phyloP scores from a whole-genome alignment of 2,113 vertebrate species.

The Muntiacus muntjak region DNA sequence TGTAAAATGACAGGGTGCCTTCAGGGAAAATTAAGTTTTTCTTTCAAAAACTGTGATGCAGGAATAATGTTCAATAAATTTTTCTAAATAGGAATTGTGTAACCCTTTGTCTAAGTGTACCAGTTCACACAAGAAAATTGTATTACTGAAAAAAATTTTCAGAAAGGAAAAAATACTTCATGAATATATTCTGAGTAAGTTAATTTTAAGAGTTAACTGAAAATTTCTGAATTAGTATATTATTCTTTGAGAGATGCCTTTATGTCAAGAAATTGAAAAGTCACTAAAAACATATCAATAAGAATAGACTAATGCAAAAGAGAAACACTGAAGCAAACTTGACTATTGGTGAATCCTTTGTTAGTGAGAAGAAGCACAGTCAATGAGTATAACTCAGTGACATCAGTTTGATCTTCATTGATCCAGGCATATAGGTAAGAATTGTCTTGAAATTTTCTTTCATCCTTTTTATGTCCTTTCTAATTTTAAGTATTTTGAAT shows the following conservation, averaged over 20 bases:
- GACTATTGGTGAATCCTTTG: background rate
- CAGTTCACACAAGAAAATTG: background rate
- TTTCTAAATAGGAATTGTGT: slow-evolving; percentile 46
- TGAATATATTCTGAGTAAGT: background rate
- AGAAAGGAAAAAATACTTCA: background rate
- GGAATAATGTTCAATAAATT: slow-evolving; percentile 63
- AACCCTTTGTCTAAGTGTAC: background rate
- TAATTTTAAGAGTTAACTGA: background rate
- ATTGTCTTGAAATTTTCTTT: background rate
- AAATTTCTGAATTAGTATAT: background rate
- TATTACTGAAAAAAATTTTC: background rate
- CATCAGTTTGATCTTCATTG: background rate
- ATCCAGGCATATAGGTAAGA: background rate
- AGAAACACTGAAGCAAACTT: background rate
- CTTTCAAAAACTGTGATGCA: slow-evolving; percentile 7
- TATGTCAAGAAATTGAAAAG: slow-evolving; percentile 38
- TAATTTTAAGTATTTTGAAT: background rate
- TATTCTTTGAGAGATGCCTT: background rate
- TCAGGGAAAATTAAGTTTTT: slow-evolving; percentile 47
- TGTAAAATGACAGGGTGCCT: slow-evolving; percentile 49
- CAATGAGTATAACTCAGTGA: background rate
- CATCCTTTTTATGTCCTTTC: background rate
- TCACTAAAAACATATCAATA: background rate
- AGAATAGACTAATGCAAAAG: background rate
- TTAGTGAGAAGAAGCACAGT: background rate